Conservation (phyloP, 2,113 vertebrate genomes). For the Synodontis membranacea region DNA sequence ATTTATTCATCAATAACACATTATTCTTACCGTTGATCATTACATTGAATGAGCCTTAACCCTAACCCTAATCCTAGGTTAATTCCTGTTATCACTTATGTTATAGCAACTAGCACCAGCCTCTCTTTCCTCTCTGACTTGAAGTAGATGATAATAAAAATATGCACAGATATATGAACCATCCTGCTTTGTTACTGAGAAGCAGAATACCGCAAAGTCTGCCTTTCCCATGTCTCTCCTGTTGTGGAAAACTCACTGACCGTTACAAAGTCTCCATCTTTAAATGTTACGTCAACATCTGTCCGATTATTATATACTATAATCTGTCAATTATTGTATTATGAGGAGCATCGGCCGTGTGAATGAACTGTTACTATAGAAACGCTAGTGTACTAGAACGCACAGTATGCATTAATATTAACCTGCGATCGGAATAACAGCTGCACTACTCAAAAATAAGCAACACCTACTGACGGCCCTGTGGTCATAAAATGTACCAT, state of each 20-base stretch:
- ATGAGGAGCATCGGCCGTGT: background rate
- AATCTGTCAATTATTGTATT: background rate
- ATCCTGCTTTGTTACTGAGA: too few species aligned
- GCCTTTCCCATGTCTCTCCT: too few species aligned
- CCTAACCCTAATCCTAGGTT: too few species aligned
- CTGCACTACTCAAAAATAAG: background rate
- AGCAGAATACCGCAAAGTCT: too few species aligned
- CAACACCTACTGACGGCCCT: background rate
- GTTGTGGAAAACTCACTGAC: background rate
- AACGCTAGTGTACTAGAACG: background rate
- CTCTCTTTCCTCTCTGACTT: too few species aligned
- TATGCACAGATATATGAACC: too few species aligned
- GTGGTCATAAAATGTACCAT: background rate
- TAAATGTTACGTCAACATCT: background rate
- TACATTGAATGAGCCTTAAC: too few species aligned
- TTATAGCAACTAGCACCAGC: too few species aligned
- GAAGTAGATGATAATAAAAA: background rate
- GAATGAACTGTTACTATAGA: background rate
- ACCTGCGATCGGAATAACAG: background rate
- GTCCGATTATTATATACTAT: too few species aligned
- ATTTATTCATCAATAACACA: too few species aligned
- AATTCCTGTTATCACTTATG: too few species aligned
- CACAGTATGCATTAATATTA: background rate
- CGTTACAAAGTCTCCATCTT: background rate
- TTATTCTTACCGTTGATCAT: too few species aligned